These are phyloP conservation scores for Lepidochrysops patricia DNA, from an alignment of 2,888 invertebrate genomes.

Conservation along the genomic window DNA sequence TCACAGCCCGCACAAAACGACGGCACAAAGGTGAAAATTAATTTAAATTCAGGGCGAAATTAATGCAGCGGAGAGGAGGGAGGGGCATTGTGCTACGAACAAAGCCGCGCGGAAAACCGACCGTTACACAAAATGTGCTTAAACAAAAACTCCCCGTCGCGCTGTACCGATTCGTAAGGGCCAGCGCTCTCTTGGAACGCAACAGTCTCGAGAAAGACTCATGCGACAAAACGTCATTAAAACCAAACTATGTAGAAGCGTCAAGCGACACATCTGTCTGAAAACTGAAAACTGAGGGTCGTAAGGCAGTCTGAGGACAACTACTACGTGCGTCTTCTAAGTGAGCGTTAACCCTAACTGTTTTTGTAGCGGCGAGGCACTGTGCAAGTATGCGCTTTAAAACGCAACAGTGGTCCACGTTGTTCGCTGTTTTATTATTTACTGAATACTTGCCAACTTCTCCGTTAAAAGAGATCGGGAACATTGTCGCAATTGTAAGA, in stretches of 20 bases:
- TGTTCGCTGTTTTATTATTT: neutral
- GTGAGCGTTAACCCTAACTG: neutral
- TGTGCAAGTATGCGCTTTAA: neutral
- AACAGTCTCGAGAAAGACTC: no score
- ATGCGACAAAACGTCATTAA: no score
- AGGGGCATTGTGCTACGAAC: neutral
- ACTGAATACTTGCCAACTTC: neutral
- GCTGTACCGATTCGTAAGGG: neutral
- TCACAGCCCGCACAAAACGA: neutral
- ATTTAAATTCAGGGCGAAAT: neutral
- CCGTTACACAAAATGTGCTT: neutral
- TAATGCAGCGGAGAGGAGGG: neutral
- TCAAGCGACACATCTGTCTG: no score
- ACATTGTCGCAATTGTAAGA: neutral
- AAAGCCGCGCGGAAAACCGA: neutral
- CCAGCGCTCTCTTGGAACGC: no score
- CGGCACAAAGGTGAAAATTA: neutral
- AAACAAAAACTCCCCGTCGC: neutral
- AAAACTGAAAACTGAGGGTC: no score
- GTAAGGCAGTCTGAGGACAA: no score
- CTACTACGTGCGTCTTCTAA: no score
- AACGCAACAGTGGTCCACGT: neutral
- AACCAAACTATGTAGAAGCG: no score
- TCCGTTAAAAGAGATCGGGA: neutral
- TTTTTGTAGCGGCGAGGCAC: neutral